Conservation (phyloP, 53 echinoderm and acorn worm genomes). For the Actinopyga echinites region DNA sequence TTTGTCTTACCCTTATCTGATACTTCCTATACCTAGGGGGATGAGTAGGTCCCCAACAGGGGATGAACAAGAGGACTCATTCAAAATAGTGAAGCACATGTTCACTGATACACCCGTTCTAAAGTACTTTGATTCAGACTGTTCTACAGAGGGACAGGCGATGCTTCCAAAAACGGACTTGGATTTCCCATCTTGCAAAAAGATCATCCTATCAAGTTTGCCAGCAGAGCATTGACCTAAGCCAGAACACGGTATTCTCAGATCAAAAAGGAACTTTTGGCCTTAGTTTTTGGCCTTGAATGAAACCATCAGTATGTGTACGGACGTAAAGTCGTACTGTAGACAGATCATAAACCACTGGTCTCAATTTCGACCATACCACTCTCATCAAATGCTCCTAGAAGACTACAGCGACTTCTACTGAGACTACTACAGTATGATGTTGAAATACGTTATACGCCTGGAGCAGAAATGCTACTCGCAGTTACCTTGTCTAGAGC, state of each 20-base stretch:
- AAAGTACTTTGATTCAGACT: conserved; percentile 55
- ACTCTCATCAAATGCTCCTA: conserved; percentile 41
- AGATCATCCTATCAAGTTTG: conserved; percentile 58
- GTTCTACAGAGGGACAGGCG: conserved; percentile 55
- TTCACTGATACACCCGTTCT: conserved; percentile 56
- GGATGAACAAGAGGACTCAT: conserved; percentile 43
- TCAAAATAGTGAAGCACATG: conserved; percentile 27
- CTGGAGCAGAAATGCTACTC: conserved; percentile 46
- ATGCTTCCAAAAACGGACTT: conserved; percentile 60
- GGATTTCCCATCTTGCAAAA: conserved; percentile 60
- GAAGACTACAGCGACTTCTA: conserved; percentile 56
- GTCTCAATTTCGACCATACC: conserved; percentile 49
- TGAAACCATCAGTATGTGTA: conserved; percentile 64
- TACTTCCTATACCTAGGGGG: too few species aligned
- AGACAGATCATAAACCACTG: conserved; percentile 64
- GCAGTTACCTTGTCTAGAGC: conserved; percentile 60
- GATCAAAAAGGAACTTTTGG: conserved; percentile 54
- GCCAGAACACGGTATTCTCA: conserved; percentile 60
- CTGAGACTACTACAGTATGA: conserved; percentile 54
- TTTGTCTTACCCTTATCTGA: too few species aligned
- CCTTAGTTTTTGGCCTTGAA: conserved; percentile 48
- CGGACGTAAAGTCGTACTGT: conserved; percentile 34
- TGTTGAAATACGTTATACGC: conserved; percentile 57
- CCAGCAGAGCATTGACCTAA: conserved; percentile 54
- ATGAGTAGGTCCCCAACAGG: too few species aligned